Evolutionary conservation across 1,140 invertebrate genomes (phyloP), one percentile per base, ranked within the genome.

Genomic region (Bombus breviceps): DNA sequence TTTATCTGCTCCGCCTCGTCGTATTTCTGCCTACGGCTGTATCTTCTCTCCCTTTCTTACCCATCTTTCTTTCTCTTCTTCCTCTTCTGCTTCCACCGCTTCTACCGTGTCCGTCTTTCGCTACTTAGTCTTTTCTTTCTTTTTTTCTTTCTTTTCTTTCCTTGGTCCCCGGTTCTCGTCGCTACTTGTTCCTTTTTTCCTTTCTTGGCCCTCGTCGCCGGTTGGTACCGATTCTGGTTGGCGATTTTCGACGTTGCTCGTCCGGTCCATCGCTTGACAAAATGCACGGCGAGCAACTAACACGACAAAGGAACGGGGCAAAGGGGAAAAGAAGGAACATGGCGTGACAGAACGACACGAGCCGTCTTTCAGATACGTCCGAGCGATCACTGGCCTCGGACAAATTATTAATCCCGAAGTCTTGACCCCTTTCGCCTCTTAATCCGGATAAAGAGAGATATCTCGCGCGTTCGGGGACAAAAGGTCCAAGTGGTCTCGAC

Each of bases 331-430:
- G 59, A n/a, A 41, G 47, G 53, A 78, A 69, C 8, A 53, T 37
- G 47, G 53, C 79, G 81, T 81, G 89, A 89, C 83, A 84, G 80
- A 79, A 86, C 59, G 86, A 86, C 91, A 88, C 79, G 81, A 86
- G 81, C 85, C 77, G 73, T 81, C 72, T 80, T 81, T 76, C 83
- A 62, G 84, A 86, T 89, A 83, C 80, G 74, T 71, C 89, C 43
- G 32, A 22, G 43, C 80, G 84, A 86, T 87, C 88, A 59, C 85
- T 84, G 81, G n/a, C 76, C 69, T 32, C 10, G 73, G 89, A 92
- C 91, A 92, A 92, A 93, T 93, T 93, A 93, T 93, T 93, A 93
- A 93, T 93, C 92, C 90, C 84, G 15, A 81, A 91, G 89, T 90
- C 91, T 92, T 92, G 89, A 93, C 91, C 92, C 83, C 86, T 90